Percentiles rank a stretch among this genome's conserved stretches.
These are phyloP conservation scores for Globodera ellingtonae DNA, from an alignment of 1,140 invertebrate genomes.

Conservation along the genomic window DNA sequence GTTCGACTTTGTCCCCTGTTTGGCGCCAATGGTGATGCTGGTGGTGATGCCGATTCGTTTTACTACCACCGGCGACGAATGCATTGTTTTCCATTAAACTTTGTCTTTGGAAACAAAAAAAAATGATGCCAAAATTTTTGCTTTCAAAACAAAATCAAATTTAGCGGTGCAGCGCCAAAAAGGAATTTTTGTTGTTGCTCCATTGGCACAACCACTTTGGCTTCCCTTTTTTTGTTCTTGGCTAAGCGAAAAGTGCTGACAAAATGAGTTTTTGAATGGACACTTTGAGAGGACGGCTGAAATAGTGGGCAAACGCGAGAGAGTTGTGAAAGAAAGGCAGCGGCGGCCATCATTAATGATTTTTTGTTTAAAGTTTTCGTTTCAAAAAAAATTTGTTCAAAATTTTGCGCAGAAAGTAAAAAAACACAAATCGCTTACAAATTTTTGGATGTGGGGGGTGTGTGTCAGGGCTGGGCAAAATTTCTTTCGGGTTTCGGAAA, in stretches of 20 bases:
- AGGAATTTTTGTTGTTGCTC: background rate
- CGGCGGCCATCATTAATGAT: background rate
- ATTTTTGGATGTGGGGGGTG: no score
- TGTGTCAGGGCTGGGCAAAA: no score
- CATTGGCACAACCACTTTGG: background rate
- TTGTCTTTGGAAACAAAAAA: background rate
- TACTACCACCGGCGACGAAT: background rate
- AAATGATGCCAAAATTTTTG: background rate
- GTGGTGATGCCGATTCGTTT: background rate
- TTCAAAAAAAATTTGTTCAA: no score
- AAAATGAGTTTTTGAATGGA: background rate
- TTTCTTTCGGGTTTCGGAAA: no score
- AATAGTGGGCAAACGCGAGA: background rate
- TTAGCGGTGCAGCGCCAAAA: constrained; percentile 24
- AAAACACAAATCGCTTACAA: no score
- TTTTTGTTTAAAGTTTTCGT: no score
- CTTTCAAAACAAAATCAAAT: background rate
- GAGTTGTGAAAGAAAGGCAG: background rate
- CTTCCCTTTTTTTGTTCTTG: background rate
- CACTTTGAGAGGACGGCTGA: background rate
- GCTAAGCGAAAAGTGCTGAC: background rate
- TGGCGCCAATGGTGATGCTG: background rate
- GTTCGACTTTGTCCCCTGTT: constrained; percentile 7
- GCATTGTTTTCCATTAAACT: background rate
- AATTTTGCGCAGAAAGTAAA: no score